Base-by-base conservation (phyloP, 2,888 invertebrate genomes). In the Noctua pronuba region DNA sequence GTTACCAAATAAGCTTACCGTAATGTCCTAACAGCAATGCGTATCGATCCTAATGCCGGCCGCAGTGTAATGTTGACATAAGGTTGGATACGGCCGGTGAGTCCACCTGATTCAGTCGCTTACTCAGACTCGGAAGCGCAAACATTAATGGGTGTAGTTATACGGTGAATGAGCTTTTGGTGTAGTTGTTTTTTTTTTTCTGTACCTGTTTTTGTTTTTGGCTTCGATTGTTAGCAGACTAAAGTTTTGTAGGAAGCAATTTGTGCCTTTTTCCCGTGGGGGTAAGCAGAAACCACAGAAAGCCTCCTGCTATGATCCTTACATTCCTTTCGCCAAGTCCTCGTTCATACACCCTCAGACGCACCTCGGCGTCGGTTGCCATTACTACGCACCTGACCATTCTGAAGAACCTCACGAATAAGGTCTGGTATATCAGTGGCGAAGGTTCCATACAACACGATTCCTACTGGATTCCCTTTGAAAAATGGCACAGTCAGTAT, bases 61-160 rank as follows among this genome's bases (percentile, higher is more conserved):
- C 80, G 67, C 68, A 60, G 49, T 67, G 38, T 73, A 21, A 68
- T 75, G 68, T 84, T 80, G 52, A 68, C 79, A 72, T 24, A 16
- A 13, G 31, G 3, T 38, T 21, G 44, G 58, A 58, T 44, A 82
- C 60, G 60, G 46, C 55, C 52, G 60, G 66, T 67, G 31, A 44
- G 55, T 67, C 66, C 81, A 66, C 49, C 52, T 70, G 52, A 70
- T 77, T 82, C 77, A 52, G 62, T 70, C 55, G 75, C 28, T 55
- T 18, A 31, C 60, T 18, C 60, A 64, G 55, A 28, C 11, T 65
- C 28, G 35, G n/a, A 79, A 80, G 44, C 62, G 52, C 44, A 31
- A 55, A 74, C 52, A 21, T 31, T 31, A 35, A 60, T 65, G 6
- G 13, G 8, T 35, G 38, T 73, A 24, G 35, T 10, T 73, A 3